These are phyloP conservation scores for Tapirus terrestris DNA, from an alignment of 2,113 vertebrate species.

Conservation along the genomic window DNA sequence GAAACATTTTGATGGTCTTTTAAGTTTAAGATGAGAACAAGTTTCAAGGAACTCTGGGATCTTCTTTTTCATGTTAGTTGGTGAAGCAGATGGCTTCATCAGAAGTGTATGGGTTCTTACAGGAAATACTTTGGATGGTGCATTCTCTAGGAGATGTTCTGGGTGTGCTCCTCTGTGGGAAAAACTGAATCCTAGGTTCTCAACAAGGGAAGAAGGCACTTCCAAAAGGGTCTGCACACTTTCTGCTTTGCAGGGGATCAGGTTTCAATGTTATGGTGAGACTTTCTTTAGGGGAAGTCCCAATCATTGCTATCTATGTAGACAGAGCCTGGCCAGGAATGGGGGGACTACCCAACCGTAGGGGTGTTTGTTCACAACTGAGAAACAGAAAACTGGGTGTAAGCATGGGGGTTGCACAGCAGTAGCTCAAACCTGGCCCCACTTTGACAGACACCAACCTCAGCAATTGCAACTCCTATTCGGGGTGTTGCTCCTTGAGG, in stretches of 20 bases:
- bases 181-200: neutral
- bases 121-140: neutral
- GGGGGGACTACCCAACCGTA: accelerated
- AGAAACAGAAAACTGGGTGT: neutral
- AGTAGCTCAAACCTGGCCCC: neutral
- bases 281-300: neutral
- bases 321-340: neutral
- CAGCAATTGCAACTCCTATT: neutral
- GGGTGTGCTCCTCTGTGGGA: neutral
- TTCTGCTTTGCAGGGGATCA: neutral
- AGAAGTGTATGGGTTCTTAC: neutral
- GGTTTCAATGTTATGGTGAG: neutral
- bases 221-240: neutral
- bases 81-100: neutral
- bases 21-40: neutral
- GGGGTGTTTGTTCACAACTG: neutral
- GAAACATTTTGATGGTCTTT: neutral
- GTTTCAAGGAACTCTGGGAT: neutral
- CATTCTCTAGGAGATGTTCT: neutral
- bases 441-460: neutral
- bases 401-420: neutral
- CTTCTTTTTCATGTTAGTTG: neutral
- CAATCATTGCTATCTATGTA: neutral
- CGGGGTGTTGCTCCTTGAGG: constrained; percentile 18
- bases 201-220: neutral